Percentiles rank a stretch among this genome's conserved stretches.
Conservation (phyloP, 2,113 vertebrate genomes). For the Labeo rohita region DNA sequence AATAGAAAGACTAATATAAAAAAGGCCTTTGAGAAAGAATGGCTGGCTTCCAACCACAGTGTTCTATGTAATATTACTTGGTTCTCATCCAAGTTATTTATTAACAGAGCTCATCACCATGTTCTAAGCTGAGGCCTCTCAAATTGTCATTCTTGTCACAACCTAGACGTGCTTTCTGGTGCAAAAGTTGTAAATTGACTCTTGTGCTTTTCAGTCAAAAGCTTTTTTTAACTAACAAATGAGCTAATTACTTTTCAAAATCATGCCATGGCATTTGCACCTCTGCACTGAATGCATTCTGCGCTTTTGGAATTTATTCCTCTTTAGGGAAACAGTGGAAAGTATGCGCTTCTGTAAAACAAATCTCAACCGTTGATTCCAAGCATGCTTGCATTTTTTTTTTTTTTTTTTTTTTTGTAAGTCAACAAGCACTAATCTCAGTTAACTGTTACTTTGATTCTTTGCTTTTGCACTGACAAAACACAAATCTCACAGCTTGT, state of each 20-base stretch:
- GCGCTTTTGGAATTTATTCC: background rate
- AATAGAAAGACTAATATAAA: background rate
- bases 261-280: slow-evolving; percentile 58
- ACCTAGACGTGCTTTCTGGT: slow-evolving; percentile 69
- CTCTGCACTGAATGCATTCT: background rate
- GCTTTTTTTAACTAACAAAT: slow-evolving; percentile 56
- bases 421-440: background rate
- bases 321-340: background rate
- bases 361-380: background rate
- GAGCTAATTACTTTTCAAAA: slow-evolving; percentile 51
- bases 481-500: background rate
- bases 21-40: background rate
- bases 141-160: slow-evolving; percentile 80
- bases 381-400: background rate
- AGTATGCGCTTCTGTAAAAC: background rate
- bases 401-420: background rate
- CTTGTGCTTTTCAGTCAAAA: slow-evolving; percentile 54
- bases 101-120: slow-evolving; percentile 68
- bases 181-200: slow-evolving; percentile 65
- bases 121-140: slow-evolving; percentile 55
- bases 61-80: slow-evolving; percentile 30
- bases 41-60: background rate
- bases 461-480: background rate
- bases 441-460: background rate
- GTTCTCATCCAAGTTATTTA: slow-evolving; percentile 63